Conservation (phyloP, 2,113 vertebrate genomes). For the Irena cyanogastra region DNA sequence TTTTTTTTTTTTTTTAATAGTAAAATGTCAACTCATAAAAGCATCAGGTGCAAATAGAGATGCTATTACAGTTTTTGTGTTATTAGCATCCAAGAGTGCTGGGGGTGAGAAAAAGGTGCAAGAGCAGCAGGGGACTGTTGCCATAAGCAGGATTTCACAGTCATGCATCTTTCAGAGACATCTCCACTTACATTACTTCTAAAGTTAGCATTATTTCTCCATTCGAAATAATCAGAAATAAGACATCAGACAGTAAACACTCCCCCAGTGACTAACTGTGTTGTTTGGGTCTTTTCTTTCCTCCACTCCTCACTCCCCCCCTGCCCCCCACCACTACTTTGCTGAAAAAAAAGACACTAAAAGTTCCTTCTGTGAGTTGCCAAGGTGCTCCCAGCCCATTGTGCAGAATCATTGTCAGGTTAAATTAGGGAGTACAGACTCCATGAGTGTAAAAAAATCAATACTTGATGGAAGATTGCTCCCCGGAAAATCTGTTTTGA, state of each 20-base stretch:
- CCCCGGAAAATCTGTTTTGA: constrained; percentile 99
- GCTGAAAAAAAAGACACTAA: constrained; percentile 80
- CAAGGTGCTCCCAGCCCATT: constrained; percentile 98
- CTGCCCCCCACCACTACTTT: constrained; percentile 70
- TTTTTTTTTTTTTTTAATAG: neutral
- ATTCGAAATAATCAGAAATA: constrained; percentile 82
- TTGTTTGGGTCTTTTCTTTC: constrained; percentile 70
- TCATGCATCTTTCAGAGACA: constrained; percentile 32
- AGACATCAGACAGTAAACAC: constrained; percentile 71
- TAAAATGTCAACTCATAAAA: constrained; percentile 56
- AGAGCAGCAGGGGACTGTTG: constrained; percentile 41
- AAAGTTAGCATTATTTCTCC: constrained; percentile 68
- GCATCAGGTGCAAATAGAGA: constrained; percentile 17
- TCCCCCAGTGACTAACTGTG: constrained; percentile 46
- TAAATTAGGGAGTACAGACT: constrained; percentile 99
- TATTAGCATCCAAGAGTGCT: constrained; percentile 51
- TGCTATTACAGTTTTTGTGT: constrained; percentile 57
- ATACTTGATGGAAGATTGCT: constrained; percentile 99
- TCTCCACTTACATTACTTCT: constrained; percentile 34
- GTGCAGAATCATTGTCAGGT: constrained; percentile 98
- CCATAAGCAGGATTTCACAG: constrained; percentile 60
- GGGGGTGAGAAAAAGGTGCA: constrained; percentile 23
- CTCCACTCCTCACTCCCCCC: constrained; percentile 38
- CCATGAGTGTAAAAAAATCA: constrained; percentile 99
- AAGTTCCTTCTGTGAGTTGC: constrained; percentile 92